Percentiles rank a stretch among this genome's conserved stretches.
Conservation (phyloP, 2,113 vertebrate genomes). For the Maccullochella peelii region DNA sequence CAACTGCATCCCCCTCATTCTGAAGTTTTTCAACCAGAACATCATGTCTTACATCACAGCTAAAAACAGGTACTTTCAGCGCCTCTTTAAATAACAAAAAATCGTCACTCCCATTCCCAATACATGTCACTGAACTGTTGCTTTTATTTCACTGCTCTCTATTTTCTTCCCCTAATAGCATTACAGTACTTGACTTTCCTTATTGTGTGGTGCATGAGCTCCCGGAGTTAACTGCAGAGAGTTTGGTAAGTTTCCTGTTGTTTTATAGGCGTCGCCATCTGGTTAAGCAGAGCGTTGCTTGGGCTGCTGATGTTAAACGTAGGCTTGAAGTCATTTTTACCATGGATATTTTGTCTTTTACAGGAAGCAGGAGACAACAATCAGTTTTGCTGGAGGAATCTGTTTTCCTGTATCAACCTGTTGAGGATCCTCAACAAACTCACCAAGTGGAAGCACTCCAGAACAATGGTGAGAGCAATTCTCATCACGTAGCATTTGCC, state of each 20-base stretch:
- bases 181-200: conserved; percentile 96
- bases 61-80: conserved; percentile 91
- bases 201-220: conserved; percentile 95
- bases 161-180: conserved; percentile 80
- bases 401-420: conserved; percentile 98
- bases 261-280: neutral
- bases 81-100: neutral
- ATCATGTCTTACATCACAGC: conserved; percentile 99
- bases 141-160: neutral
- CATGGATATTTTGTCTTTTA: conserved; percentile 31
- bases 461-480: conserved; percentile 91
- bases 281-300: neutral
- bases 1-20: conserved; percentile 98
- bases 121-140: neutral
- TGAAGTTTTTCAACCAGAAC: conserved; percentile 99
- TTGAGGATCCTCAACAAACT: conserved; percentile 98
- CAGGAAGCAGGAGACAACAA: conserved; percentile 99
- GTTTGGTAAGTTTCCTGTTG: conserved; percentile 87
- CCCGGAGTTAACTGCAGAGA: conserved; percentile 96
- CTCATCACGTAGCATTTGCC: neutral
- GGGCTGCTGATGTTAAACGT: neutral
- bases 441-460: conserved; percentile 99
- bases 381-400: conserved; percentile 99
- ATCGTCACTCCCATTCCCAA: neutral
- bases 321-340: neutral